Evolutionary conservation across 2,113 vertebrate genomes (phyloP), one percentile per base, ranked within the genome.

Genomic region (Carollia perspicillata): DNA sequence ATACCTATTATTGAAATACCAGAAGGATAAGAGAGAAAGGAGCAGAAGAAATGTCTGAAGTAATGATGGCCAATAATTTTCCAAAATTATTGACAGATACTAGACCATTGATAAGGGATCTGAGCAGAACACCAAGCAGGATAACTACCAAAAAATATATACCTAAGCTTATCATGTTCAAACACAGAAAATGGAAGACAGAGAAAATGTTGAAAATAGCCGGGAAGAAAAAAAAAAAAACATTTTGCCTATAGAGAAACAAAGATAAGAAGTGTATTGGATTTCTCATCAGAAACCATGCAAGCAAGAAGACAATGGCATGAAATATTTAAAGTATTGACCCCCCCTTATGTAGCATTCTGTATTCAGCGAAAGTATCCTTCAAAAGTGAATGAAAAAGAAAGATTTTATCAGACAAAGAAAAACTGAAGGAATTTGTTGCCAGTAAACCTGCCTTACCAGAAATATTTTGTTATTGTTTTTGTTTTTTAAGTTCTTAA

Each of bases 331-430:
- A 10, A 91, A 80, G 33, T 91, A 33, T 72, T 74, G 23, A 58
- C 14, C 1, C 47, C 13, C 13, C 68, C 49, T 16, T 1, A 65
- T 13, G 13, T 92, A 71, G 51, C 55, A 89, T 69, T 93, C 28
- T 89, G 3, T 71, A 80, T 89, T 33, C 60, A 90, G 68, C 33
- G 81, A 81, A 72, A 85, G 7, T 40, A n/a, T 69, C n/a, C 47
- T 95, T 93, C 37, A 87, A 66, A 93, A 71, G 42, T 81, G 18
- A 77, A 89, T 5, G 90, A 75, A 81, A 96, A 93, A 53, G 69
- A 44, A 95, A 84, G 33, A 53, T 35, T 90, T 88, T 79, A 60
- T 90, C 30, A 91, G 40, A 88, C 47, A 58, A 69, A 69, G 18
- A 51, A 93, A 83, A 60, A 63, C 42, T 42, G 55, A 95, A 40